Evolutionary conservation across 2,797 vertebrate genomes (phyloP).

Genomic region (Pampus argenteus): DNA sequence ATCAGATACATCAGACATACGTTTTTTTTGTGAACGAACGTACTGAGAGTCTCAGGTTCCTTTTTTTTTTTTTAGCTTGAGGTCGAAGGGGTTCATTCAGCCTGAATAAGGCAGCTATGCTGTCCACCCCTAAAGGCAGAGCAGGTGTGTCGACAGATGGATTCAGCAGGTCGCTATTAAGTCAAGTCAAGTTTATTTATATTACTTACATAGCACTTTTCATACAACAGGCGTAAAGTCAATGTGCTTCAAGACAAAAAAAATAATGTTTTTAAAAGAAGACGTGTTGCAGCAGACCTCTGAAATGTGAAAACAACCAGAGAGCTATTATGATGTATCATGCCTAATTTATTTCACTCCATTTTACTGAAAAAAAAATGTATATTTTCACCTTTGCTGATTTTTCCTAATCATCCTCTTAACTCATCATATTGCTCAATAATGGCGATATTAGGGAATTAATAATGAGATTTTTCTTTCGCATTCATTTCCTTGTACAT

Average conservation of each 20-base stretch:
- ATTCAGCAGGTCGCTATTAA: slow-evolving; percentile 49
- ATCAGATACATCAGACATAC: slow-evolving; percentile 13
- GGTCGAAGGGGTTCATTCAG: slow-evolving; percentile 40
- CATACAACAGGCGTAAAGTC: too few relatives aligned
- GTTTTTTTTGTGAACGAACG: slow-evolving; percentile 2
- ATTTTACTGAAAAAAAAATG: too few relatives aligned
- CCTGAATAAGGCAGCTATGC: slow-evolving; percentile 17
- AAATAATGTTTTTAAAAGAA: too few relatives aligned
- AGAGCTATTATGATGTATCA: not conserved
- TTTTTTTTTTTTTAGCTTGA: slow-evolving; percentile 17
- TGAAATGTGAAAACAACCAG: too few relatives aligned
- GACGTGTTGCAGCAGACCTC: too few relatives aligned
- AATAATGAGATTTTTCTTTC: not conserved
- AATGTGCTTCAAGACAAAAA: too few relatives aligned
- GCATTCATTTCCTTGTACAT: too few relatives aligned
- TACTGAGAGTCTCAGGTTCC: slow-evolving; percentile 19
- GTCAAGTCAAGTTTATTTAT: too few relatives aligned
- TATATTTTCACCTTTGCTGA: too few relatives aligned
- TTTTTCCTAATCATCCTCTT: not conserved
- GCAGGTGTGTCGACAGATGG: slow-evolving; percentile 72
- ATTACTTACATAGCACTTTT: too few relatives aligned
- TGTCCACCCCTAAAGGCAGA: slow-evolving; percentile 59
- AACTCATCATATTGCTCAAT: not conserved
- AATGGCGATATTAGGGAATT: not conserved
- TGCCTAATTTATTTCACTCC: not conserved